These are phyloP conservation scores for Spodoptera littoralis DNA, from an alignment of 2,888 invertebrate genomes.

Conservation along the genomic window DNA sequence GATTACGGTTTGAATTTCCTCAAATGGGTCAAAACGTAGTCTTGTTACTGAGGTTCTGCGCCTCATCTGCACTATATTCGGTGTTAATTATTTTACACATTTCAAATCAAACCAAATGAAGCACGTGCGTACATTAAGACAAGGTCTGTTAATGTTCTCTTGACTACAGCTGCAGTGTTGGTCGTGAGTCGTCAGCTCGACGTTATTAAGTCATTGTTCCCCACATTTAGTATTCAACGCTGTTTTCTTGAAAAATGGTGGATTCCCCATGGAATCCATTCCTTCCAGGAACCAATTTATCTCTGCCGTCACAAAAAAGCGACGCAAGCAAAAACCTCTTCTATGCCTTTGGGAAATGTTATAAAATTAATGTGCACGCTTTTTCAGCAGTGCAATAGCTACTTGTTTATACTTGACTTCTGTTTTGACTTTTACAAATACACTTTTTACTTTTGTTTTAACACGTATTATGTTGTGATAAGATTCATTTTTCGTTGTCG, in stretches of 20 bases:
- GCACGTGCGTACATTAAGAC: neutral
- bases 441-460: slow-evolving; percentile 46
- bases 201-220: slow-evolving; percentile 64
- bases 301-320: slow-evolving; percentile 12
- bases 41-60: too few species aligned
- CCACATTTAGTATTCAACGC: slow-evolving; percentile 71
- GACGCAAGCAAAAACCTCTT: slow-evolving; percentile 34
- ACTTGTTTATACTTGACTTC: slow-evolving; percentile 42
- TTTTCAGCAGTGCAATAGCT: slow-evolving; percentile 13
- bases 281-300: slow-evolving; percentile 60
- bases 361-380: neutral
- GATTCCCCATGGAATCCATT: slow-evolving; percentile 71
- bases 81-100: too few species aligned
- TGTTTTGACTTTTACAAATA: slow-evolving; percentile 56
- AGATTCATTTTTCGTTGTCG: slow-evolving; percentile 60
- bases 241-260: slow-evolving; percentile 77
- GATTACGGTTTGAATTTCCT: too few species aligned
- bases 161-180: slow-evolving; percentile 37
- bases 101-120: too few species aligned
- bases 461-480: slow-evolving; percentile 55
- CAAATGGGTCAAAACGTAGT: too few species aligned
- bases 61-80: too few species aligned
- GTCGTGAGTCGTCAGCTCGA: slow-evolving; percentile 43
- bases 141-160: slow-evolving; percentile 31
- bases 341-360: slow-evolving; percentile 30